A percentile compares a stretch with the other conserved stretches of the same genome.
Evolutionary conservation across 2,888 invertebrate species (phyloP).

Genomic region (Drosophila cognata): DNA sequence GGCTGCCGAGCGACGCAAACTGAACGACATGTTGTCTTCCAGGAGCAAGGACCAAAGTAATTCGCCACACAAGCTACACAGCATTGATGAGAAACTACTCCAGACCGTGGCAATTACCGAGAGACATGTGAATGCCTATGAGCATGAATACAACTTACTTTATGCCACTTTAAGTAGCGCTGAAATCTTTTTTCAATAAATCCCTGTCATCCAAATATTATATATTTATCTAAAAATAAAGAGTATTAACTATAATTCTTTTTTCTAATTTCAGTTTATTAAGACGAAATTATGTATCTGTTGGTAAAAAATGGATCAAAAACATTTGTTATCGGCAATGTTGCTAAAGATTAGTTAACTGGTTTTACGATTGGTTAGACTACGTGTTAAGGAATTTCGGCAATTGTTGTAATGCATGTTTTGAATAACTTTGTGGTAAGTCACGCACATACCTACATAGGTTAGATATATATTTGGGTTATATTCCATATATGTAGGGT

Average conservation of each 20-base stretch:
- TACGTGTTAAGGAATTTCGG: slow-evolving; percentile 12
- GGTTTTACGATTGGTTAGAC: slow-evolving; percentile 35
- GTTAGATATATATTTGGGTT: slow-evolving; percentile 12
- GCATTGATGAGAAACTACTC: slow-evolving; percentile 89
- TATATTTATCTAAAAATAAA: neutral
- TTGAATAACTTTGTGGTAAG: slow-evolving; percentile 16
- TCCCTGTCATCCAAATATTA: neutral
- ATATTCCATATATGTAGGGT: slow-evolving; percentile 3
- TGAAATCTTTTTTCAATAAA: slow-evolving; percentile 94
- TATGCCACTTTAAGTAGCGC: slow-evolving; percentile 97
- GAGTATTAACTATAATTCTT: neutral
- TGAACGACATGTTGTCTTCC: slow-evolving; percentile 86
- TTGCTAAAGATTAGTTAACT: slow-evolving; percentile 20
- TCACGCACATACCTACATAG: slow-evolving; percentile 22
- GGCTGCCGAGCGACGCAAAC: slow-evolving; percentile 87
- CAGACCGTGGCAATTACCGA: slow-evolving; percentile 96
- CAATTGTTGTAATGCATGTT: slow-evolving; percentile 27
- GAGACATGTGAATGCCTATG: slow-evolving; percentile 91
- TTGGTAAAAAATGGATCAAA: slow-evolving; percentile 32
- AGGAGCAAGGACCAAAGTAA: slow-evolving; percentile 83
- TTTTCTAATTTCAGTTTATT: slow-evolving; percentile 58
- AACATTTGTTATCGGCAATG: slow-evolving; percentile 34
- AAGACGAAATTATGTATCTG: slow-evolving; percentile 66
- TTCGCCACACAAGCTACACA: slow-evolving; percentile 17
- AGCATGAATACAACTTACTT: slow-evolving; percentile 94